Base-by-base conservation (phyloP, 2,797 vertebrate species). In the Propithecus deckenii region DNA sequence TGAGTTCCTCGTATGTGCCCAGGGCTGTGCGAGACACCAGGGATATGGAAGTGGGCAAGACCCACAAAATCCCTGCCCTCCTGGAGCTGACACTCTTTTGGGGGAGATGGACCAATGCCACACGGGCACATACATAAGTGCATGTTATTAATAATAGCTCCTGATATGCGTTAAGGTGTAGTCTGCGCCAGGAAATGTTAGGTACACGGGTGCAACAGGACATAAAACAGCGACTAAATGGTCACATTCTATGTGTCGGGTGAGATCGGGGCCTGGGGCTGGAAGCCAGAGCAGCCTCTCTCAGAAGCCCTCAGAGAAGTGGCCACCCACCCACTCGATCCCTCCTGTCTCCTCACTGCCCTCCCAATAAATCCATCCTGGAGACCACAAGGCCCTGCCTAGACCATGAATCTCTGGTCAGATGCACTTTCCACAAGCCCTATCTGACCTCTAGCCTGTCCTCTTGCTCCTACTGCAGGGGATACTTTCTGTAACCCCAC, bases 161-260 rank as follows among this genome's bases (percentile, higher is more conserved):
- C 38, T 6, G 43, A 2, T 10, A 0, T 0, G 1, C 4, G 25
- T 2, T 7, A 22, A 22, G 30, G 43, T 67, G 22, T 28, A 3
- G 48, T 13, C 13, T 11, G 30, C 7, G 48, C 9, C 87, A 5
- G 63, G 12, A 35, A 35, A 52, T 3, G 46, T 20, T 8, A 9
- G 35, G 30, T 22, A 25, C 32, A 14, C 52, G 52, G 38, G 12
- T 7, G 14, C 6, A 7, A 75, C 11, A 38, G 43, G 38, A 22
- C 0, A 0, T 17, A 11, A 52, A 28, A 32, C 20, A 32, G 46
- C 38, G 25, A 32, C 57, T 14, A 10, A 57, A 1, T 0, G 8
- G 50, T 20, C 79, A 30, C 52, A 35, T 28, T 69, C 71, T 43
- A 13, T 0, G 8, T 8, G 3, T 48, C 4, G 0, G 23, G 23